phyloP scores from a whole-genome alignment of 2,113 vertebrate genomes.

The Odobenus rosmarus region DNA sequence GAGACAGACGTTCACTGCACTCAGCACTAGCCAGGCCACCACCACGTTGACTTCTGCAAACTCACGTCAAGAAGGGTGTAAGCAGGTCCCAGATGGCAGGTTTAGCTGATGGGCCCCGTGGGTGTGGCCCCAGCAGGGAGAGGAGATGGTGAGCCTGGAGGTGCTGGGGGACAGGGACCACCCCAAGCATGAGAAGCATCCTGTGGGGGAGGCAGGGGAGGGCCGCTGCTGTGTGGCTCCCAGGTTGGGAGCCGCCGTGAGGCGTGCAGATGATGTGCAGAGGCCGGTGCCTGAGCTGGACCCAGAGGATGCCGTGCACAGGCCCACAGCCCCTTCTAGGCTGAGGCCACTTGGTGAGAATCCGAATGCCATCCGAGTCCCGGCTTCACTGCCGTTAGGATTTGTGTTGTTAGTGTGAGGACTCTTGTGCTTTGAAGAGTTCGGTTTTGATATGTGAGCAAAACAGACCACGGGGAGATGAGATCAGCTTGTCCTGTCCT shows the following conservation, averaged over 20 bases:
- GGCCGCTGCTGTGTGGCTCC: neutral
- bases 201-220: neutral
- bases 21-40: fast-evolving
- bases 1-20: fast-evolving
- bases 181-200: neutral
- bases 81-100: neutral
- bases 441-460: fast-evolving
- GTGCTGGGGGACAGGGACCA: neutral
- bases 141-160: neutral
- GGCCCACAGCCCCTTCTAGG: neutral
- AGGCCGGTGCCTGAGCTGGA: too few species aligned
- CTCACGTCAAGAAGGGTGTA: neutral
- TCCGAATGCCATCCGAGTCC: fast-evolving
- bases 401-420: neutral
- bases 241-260: neutral
- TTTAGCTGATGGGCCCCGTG: neutral
- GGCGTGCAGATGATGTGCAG: neutral
- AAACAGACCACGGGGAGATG: neutral
- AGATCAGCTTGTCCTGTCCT: neutral
- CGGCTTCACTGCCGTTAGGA: neutral
- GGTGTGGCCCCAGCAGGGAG: fast-evolving
- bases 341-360: neutral
- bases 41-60: neutral
- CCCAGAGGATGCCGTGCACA: fast-evolving
- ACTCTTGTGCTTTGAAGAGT: fast-evolving